Evolutionary conservation across 2,888 invertebrate genomes (phyloP).

Genomic region (Polietes domitor): DNA sequence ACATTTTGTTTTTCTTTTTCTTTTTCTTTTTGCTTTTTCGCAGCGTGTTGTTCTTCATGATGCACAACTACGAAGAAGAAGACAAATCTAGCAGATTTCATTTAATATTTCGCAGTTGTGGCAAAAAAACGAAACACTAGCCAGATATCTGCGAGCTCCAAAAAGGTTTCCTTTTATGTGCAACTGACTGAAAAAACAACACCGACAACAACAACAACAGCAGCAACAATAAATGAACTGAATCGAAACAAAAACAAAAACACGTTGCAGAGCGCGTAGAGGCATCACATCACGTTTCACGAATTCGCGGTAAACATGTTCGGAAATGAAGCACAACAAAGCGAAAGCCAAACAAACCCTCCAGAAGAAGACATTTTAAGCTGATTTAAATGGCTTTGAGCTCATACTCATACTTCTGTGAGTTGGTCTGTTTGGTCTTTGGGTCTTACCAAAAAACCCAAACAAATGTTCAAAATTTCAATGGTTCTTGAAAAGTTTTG

Average conservation of each 20-base stretch:
- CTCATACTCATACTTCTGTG: background rate
- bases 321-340: constrained; percentile 39
- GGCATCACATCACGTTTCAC: constrained; percentile 67
- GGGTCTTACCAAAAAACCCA: constrained; percentile 44
- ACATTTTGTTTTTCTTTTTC: constrained; percentile 60
- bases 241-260: constrained; percentile 60
- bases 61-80: constrained; percentile 13
- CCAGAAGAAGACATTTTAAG: constrained; percentile 54
- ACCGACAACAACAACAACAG: background rate
- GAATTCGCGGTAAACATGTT: constrained; percentile 66
- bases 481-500: constrained; percentile 48
- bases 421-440: background rate
- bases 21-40: too few species aligned
- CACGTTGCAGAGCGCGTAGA: constrained; percentile 62
- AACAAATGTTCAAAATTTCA: constrained; percentile 52
- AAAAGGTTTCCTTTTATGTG: constrained; percentile 37
- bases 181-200: constrained; percentile 28
- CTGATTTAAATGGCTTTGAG: constrained; percentile 53
- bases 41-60: constrained; percentile 21
- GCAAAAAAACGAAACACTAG: constrained; percentile 6
- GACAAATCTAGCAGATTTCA: constrained; percentile 27
- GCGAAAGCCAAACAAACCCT: constrained; percentile 43
- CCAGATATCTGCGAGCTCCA: background rate
- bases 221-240: background rate
- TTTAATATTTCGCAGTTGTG: constrained; percentile 29